Evolutionary conservation across 2,797 vertebrate genomes (phyloP).

Genomic region (Enteromius paludinosus): DNA sequence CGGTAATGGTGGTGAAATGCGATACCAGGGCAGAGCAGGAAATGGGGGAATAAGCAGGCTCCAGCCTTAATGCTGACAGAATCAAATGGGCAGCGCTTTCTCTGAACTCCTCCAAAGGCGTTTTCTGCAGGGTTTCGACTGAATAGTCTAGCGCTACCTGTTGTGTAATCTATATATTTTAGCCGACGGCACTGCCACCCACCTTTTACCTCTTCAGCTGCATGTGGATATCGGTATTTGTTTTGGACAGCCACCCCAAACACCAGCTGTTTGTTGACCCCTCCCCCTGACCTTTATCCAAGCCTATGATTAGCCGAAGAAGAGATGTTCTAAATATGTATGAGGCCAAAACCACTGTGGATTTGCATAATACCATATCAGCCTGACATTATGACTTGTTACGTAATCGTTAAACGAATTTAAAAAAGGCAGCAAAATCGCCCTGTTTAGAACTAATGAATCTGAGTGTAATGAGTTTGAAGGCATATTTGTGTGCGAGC

Average conservation of each 20-base stretch:
- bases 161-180: slow-evolving; percentile 40
- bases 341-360: slow-evolving; percentile 36
- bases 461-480: slow-evolving; percentile 10
- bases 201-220: slow-evolving; percentile 24
- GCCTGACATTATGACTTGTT: slow-evolving; percentile 52
- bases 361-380: slow-evolving; percentile 53
- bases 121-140: slow-evolving; percentile 26
- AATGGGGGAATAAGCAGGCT: slow-evolving; percentile 57
- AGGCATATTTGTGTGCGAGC: neutral
- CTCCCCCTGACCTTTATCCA: slow-evolving; percentile 50
- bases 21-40: slow-evolving; percentile 69
- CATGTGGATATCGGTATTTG: slow-evolving; percentile 23
- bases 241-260: slow-evolving; percentile 16
- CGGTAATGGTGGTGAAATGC: slow-evolving; percentile 78
- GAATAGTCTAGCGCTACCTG: slow-evolving; percentile 21
- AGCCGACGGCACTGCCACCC: neutral
- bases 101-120: slow-evolving; percentile 42
- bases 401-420: slow-evolving; percentile 41
- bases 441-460: slow-evolving; percentile 3
- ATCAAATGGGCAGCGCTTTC: slow-evolving; percentile 53
- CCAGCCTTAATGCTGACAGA: slow-evolving; percentile 59
- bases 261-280: slow-evolving; percentile 35
- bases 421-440: neutral
- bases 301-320: slow-evolving; percentile 53
- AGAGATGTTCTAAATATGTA: slow-evolving; percentile 55